Evolutionary conservation across 2,113 vertebrate species (phyloP), one percentile per base, ranked within the genome.

Genomic region (Corythaeola cristata): DNA sequence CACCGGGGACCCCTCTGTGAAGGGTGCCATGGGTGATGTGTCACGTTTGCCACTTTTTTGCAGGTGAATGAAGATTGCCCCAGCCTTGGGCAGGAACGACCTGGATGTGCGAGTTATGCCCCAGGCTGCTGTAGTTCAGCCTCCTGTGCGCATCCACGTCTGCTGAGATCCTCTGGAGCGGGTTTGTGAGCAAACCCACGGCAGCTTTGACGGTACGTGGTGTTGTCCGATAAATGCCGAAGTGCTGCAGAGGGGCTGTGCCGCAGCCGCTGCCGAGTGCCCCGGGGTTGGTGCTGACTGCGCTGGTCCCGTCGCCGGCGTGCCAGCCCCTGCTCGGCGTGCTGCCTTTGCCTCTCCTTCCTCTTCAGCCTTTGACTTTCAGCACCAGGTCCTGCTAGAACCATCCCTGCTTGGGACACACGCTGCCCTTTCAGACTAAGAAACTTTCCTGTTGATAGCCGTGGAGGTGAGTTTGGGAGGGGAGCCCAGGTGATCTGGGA

Each of bases 131-230:
- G 24, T 15, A 27, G 59, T 15, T 27, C 44, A 8, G 66, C 6
- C 26, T 41, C n/a, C n/a, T 7, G 1, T 6, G 37, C 7, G 3
- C 4, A 23, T 5, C 7, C 49, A 2, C 5, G 2, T 35, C 58
- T 41, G 15, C 56, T 19, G 75, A 64, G 50, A 44, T 4, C 56
- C n/a, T 11, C 53, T n/a, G n/a, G n/a, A n/a, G n/a, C n/a, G n/a
- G n/a, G n/a, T n/a, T n/a, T n/a, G n/a, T 5, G 45, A n/a, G 59
- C 16, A 58, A 6, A 49, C 45, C 3, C 23, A 2, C 19, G 49
- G 11, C 68, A 22, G 59, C 59, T 50, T 11, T 21, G 6, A 22
- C 21, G 35, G 76, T 58, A 35, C 2, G 50, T 58, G 35, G 17
- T 26, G 2, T 9, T 18, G 9, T 50, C 30, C 8, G 3, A 2